Conservation (phyloP, 2,797 vertebrate species). For the Chrysolophus pictus region DNA sequence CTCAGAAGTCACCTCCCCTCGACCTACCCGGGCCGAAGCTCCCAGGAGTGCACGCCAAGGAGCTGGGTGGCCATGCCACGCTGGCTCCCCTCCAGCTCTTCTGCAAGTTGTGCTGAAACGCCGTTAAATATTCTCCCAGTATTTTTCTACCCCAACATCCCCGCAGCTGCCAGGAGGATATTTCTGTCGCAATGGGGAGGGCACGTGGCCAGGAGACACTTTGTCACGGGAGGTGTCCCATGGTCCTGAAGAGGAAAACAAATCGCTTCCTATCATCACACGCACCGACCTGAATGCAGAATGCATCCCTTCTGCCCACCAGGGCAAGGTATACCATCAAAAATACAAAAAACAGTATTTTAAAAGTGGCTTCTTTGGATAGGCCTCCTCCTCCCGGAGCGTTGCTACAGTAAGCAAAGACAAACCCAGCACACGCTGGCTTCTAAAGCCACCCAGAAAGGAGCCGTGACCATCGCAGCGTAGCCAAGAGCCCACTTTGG, state of each 20-base stretch:
- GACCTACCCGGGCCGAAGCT: conserved; percentile 26
- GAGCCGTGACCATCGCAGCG: background rate
- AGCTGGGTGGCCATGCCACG: conserved; percentile 14
- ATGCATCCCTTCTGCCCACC: conserved; percentile 8
- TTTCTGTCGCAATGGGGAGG: background rate
- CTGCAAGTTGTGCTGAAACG: conserved; percentile 22
- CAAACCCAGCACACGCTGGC: background rate
- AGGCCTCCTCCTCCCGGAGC: background rate
- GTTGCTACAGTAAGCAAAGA: background rate
- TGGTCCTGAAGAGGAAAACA: background rate
- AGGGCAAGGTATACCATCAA: background rate
- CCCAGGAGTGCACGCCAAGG: conserved; percentile 47
- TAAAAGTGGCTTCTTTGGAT: fast-evolving
- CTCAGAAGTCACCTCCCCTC: conserved; percentile 52
- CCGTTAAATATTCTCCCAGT: conserved; percentile 4
- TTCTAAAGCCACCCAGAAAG: background rate
- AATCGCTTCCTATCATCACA: conserved; percentile 27
- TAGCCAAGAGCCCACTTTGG: background rate
- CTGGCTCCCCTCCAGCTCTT: conserved; percentile 43
- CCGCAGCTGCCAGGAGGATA: background rate
- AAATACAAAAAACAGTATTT: background rate
- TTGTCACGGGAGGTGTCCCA: background rate
- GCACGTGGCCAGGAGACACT: background rate
- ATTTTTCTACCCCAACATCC: background rate
- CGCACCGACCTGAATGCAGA: background rate